phyloP scores from a whole-genome alignment of 1,140 invertebrate genomes.

The Diprion similis region DNA sequence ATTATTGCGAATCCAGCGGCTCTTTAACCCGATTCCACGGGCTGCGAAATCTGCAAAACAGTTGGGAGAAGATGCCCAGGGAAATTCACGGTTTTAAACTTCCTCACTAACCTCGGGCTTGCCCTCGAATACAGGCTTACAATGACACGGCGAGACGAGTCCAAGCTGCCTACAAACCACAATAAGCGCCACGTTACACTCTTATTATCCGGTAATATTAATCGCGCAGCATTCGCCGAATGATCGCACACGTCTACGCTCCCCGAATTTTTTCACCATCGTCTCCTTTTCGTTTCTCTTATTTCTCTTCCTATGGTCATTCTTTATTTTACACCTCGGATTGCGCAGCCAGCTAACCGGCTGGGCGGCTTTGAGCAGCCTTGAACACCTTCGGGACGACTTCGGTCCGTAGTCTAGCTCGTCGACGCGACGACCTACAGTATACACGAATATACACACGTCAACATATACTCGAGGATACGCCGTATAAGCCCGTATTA shows the following conservation, averaged over 20 bases:
- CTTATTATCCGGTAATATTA: slow-evolving; percentile 17
- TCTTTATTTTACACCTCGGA: slow-evolving; percentile 12
- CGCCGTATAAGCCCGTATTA: too few relatives aligned
- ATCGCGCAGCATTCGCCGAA: slow-evolving; percentile 26
- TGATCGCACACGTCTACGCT: not conserved
- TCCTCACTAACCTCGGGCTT: too few relatives aligned
- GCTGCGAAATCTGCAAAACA: too few relatives aligned
- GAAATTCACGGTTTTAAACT: too few relatives aligned
- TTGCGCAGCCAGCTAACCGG: slow-evolving; percentile 25
- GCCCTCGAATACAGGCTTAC: too few relatives aligned
- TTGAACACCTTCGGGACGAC: slow-evolving; percentile 42
- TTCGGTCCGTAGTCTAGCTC: too few relatives aligned
- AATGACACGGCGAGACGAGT: not conserved
- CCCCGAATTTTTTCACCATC: slow-evolving; percentile 3
- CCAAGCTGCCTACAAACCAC: not conserved
- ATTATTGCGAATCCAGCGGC: not conserved
- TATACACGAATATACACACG: too few relatives aligned
- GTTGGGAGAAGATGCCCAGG: too few relatives aligned
- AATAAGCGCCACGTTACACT: not conserved
- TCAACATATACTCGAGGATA: too few relatives aligned
- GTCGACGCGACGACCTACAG: too few relatives aligned
- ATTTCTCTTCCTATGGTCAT: slow-evolving; percentile 1
- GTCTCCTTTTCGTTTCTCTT: not conserved
- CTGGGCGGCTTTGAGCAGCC: slow-evolving; percentile 35
- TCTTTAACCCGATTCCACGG: not conserved